Conservation (phyloP, 2,797 vertebrate genomes). For the Cuculus canorus region DNA sequence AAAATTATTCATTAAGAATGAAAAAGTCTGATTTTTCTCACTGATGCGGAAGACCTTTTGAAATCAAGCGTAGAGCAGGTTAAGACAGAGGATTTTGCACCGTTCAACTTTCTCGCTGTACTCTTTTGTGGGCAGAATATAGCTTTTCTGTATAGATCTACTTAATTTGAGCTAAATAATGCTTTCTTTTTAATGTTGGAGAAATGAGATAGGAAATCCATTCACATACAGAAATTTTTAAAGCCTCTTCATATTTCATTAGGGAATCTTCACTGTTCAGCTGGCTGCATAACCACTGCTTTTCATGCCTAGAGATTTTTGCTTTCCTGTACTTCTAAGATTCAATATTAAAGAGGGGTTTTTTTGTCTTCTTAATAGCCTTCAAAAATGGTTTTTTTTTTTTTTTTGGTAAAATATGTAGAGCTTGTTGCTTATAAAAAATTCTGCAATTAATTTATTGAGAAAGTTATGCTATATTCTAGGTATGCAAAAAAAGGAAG, state of each 20-base stretch:
- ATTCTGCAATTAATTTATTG: neutral
- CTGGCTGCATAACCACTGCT: neutral
- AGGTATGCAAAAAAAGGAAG: accelerated
- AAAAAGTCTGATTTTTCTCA: neutral
- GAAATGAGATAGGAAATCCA: neutral
- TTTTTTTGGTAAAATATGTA: neutral
- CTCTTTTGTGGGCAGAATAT: neutral
- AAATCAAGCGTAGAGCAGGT: neutral
- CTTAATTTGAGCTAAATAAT: neutral
- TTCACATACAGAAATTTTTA: neutral
- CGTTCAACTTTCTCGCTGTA: neutral
- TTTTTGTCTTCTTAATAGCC: neutral
- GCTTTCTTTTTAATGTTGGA: neutral
- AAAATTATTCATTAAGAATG: neutral
- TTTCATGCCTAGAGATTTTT: neutral
- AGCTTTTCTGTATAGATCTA: neutral
- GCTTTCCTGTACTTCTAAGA: neutral
- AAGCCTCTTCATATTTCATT: neutral
- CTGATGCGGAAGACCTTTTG: neutral
- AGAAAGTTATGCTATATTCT: neutral
- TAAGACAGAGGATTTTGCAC: neutral
- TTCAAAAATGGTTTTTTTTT: neutral
- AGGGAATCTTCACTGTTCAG: neutral
- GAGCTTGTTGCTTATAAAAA: neutral
- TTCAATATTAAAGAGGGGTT: neutral